Evolutionary conservation across 1,140 invertebrate genomes (phyloP).

Genomic region (Pseudomyrmex dendroicus): DNA sequence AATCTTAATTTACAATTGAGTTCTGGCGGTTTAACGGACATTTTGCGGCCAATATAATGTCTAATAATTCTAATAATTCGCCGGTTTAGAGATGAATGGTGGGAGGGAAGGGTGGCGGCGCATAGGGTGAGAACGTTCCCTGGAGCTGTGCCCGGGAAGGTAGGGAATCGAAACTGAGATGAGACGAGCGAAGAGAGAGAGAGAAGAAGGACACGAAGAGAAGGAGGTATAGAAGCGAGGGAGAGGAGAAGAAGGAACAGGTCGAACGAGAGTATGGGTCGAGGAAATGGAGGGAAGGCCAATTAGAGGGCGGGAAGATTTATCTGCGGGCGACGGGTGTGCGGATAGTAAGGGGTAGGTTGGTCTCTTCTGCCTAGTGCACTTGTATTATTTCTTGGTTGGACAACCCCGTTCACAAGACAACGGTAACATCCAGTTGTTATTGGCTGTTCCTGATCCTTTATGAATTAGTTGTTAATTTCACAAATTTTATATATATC

Average conservation of each 20-base stretch:
- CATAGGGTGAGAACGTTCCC: constrained; percentile 76
- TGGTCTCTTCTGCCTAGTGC: constrained; percentile 75
- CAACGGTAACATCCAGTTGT: constrained; percentile 80
- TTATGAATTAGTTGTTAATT: constrained; percentile 64
- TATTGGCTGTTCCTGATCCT: constrained; percentile 70
- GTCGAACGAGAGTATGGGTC: constrained; percentile 77
- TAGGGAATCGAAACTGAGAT: constrained; percentile 67
- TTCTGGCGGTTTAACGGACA: constrained; percentile 79
- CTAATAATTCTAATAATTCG: constrained; percentile 85
- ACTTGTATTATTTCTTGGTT: constrained; percentile 82
- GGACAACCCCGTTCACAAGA: constrained; percentile 77
- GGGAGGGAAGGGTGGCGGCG: constrained; percentile 33
- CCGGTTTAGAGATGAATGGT: constrained; percentile 64
- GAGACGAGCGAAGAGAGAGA: constrained; percentile 69
- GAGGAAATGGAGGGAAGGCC: constrained; percentile 84
- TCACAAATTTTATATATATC: constrained; percentile 15
- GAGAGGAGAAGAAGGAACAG: constrained; percentile 75
- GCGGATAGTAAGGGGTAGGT: constrained; percentile 82
- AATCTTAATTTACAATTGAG: constrained; percentile 79
- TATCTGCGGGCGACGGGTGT: constrained; percentile 85
- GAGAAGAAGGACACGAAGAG: constrained; percentile 45
- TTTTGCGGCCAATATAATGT: constrained; percentile 84
- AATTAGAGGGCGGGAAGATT: constrained; percentile 85
- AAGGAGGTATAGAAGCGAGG: constrained; percentile 62
- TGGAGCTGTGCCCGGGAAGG: constrained; percentile 81